These are phyloP conservation scores for Actias luna DNA, from an alignment of 2,888 invertebrate species.

Conservation along the genomic window DNA sequence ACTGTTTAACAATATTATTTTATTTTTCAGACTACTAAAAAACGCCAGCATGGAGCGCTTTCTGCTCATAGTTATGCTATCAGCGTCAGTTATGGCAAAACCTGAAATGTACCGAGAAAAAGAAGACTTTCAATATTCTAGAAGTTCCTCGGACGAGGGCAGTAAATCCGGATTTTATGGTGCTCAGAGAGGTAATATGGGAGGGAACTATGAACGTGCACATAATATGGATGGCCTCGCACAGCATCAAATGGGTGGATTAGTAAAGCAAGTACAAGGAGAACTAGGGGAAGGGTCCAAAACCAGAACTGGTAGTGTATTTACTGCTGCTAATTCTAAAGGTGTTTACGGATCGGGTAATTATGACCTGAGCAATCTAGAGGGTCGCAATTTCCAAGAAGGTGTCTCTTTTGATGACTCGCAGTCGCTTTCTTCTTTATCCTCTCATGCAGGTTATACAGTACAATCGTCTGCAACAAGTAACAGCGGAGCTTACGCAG, in stretches of 20 bases:
- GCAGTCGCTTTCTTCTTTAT: conserved; percentile 43
- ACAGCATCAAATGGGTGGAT: conserved; percentile 72
- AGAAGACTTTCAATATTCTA: conserved; percentile 74
- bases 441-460: conserved; percentile 26
- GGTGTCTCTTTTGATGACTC: conserved; percentile 38
- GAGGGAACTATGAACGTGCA: conserved; percentile 74
- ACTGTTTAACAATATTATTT: background rate
- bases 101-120: conserved; percentile 72
- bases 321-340: conserved; percentile 66
- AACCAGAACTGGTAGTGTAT: conserved; percentile 64
- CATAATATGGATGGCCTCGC: conserved; percentile 76
- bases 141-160: conserved; percentile 75
- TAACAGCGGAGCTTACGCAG: conserved; percentile 34
- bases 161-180: conserved; percentile 70
- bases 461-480: conserved; percentile 25
- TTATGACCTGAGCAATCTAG: conserved; percentile 61
- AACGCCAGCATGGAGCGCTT: conserved; percentile 54
- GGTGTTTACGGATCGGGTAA: conserved; percentile 67
- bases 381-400: conserved; percentile 70
- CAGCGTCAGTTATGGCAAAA: conserved; percentile 55
- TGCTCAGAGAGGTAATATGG: conserved; percentile 78
- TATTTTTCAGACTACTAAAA: background rate
- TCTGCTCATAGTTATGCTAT: conserved; percentile 51
- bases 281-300: conserved; percentile 68
- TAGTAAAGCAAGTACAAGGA: conserved; percentile 65